These are phyloP conservation scores for Zosterops hypoxanthus DNA, from an alignment of 2,113 vertebrate species.

Conservation along the genomic window DNA sequence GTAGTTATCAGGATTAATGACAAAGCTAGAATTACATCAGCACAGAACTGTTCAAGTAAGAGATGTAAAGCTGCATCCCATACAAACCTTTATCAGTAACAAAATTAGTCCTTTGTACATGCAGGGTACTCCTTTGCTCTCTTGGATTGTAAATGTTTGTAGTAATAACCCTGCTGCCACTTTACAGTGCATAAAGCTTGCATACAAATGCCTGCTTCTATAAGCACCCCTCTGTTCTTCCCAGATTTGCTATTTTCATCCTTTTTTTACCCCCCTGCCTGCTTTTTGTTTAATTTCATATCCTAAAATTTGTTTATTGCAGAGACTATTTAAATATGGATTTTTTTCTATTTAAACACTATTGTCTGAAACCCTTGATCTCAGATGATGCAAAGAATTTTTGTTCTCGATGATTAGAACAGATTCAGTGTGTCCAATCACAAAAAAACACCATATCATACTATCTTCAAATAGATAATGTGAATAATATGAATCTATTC, in stretches of 20 bases:
- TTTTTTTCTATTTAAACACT: neutral
- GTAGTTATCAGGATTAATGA: neutral
- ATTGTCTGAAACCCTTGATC: neutral
- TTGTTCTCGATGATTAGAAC: neutral
- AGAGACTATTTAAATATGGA: neutral
- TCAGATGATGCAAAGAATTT: neutral
- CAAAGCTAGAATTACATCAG: neutral
- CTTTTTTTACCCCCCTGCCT: no score
- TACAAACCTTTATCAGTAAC: neutral
- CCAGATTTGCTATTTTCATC: neutral
- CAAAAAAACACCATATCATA: neutral
- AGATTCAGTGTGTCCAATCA: neutral
- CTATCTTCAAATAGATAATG: neutral
- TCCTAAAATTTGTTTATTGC: neutral
- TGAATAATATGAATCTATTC: neutral
- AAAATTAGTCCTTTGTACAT: neutral
- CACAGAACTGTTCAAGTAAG: neutral
- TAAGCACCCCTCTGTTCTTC: neutral
- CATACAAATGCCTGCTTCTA: neutral
- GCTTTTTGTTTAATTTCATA: neutral
- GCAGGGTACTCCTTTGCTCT: neutral
- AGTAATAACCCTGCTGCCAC: neutral
- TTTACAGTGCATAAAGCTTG: neutral
- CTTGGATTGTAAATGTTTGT: neutral
- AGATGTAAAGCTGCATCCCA: neutral